Percentiles rank a stretch among this genome's conserved stretches.
These are phyloP conservation scores for Tridacna crocea DNA, from an alignment of 2,888 invertebrate species.

Conservation along the genomic window DNA sequence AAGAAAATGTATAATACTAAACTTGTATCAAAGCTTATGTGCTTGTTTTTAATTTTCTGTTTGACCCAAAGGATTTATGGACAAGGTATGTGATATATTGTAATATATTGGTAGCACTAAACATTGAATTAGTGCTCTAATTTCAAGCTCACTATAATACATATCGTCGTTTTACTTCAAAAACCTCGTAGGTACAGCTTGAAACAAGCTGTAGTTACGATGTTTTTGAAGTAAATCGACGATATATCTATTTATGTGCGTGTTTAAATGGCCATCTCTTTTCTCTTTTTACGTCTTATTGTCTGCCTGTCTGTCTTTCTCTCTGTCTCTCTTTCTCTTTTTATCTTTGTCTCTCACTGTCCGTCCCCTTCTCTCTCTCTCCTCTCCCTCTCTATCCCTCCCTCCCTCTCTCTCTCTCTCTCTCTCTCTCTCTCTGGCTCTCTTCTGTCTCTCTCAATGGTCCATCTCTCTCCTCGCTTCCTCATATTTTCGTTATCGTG, in stretches of 20 bases:
- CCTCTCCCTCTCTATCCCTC: constrained; percentile 5
- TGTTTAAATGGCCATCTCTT: not conserved
- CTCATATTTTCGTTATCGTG: not conserved
- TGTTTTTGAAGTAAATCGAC: too few relatives aligned
- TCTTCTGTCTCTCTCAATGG: too few relatives aligned
- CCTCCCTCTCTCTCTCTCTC: constrained; percentile 24
- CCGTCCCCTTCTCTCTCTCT: not conserved
- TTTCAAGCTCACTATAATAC: too few relatives aligned
- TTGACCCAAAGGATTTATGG: not conserved
- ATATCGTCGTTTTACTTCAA: not conserved
- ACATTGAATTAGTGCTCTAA: too few relatives aligned
- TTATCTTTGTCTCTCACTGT: not conserved
- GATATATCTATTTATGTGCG: not conserved
- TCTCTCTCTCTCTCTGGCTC: constrained; percentile 22
- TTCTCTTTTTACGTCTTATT: not conserved
- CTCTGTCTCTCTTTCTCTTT: constrained; percentile 1
- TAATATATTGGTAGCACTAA: too few relatives aligned
- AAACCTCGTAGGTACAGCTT: too few relatives aligned
- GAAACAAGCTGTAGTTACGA: too few relatives aligned
- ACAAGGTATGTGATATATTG: not conserved
- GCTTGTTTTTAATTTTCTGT: not conserved
- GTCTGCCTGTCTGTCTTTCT: not conserved
- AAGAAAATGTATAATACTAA: not conserved
- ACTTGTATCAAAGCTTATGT: not conserved
- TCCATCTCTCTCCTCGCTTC: not conserved